Evolutionary conservation across 2,113 vertebrate species (phyloP).

Genomic region (Sander lucioperca): DNA sequence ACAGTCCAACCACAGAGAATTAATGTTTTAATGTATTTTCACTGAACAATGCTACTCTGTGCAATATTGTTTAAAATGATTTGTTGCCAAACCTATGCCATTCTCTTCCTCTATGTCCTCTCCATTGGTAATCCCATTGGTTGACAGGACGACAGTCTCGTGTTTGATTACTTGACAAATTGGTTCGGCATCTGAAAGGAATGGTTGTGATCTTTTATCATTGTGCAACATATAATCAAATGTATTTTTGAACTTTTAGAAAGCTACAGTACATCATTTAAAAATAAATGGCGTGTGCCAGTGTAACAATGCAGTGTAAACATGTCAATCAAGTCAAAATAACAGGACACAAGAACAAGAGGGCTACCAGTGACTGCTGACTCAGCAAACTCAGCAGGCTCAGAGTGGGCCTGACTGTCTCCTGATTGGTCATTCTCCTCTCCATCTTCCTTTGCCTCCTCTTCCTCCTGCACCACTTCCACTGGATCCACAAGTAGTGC

Average conservation of each 20-base stretch:
- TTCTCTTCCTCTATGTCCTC: constrained; percentile 58
- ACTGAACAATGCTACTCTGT: background rate
- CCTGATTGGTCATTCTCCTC: constrained; percentile 53
- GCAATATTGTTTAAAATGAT: background rate
- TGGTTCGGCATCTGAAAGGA: constrained; percentile 56
- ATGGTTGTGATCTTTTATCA: background rate
- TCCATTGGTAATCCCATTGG: constrained; percentile 70
- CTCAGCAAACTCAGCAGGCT: constrained; percentile 51
- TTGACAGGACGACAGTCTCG: constrained; percentile 44
- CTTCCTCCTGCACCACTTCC: constrained; percentile 48
- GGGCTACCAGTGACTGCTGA: constrained; percentile 52
- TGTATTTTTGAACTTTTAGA: background rate
- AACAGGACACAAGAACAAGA: background rate
- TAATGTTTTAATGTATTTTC: background rate
- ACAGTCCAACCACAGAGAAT: background rate
- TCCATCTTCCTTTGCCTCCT: constrained; percentile 43
- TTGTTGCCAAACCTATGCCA: constrained; percentile 68
- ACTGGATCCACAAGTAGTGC: constrained; percentile 26
- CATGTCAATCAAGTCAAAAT: background rate
- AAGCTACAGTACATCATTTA: background rate
- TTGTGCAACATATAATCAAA: constrained; percentile 11
- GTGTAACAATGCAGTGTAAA: background rate
- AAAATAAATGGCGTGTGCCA: background rate
- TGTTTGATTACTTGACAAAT: constrained; percentile 59
- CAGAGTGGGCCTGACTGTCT: constrained; percentile 36